Percentiles rank a stretch among this genome's conserved stretches.
These are phyloP conservation scores for Polyommatus icarus DNA, from an alignment of 2,888 invertebrate species.

Conservation along the genomic window DNA sequence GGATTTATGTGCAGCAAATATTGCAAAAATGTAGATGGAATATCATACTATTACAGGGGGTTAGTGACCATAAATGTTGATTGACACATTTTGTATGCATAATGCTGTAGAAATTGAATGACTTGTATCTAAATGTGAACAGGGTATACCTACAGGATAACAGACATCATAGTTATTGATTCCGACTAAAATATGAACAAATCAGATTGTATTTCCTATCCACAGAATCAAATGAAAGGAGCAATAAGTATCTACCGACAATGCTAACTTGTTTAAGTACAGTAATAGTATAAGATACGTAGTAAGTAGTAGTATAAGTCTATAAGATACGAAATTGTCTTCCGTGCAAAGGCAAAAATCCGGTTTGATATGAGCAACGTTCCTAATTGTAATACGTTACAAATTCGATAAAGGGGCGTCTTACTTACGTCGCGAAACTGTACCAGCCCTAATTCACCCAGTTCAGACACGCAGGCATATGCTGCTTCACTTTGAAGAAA, in stretches of 20 bases:
- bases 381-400: background rate
- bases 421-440: constrained; percentile 96
- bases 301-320: too few relatives aligned
- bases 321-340: background rate
- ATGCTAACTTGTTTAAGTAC: background rate
- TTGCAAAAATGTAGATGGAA: too few relatives aligned
- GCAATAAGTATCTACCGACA: background rate
- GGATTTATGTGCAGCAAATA: too few relatives aligned
- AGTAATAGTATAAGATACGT: too few relatives aligned
- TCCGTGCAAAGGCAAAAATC: constrained; percentile 19
- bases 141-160: background rate
- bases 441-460: constrained; percentile 97
- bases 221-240: background rate
- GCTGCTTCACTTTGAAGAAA: constrained; percentile 99
- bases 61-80: background rate
- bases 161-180: background rate
- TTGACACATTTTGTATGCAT: background rate
- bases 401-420: constrained; percentile 44
- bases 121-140: background rate
- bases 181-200: background rate
- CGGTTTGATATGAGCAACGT: background rate
- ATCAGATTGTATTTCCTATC: background rate
- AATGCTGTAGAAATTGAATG: background rate
- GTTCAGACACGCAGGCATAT: constrained; percentile 98
- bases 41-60: background rate